Evolutionary conservation across 2,888 invertebrate species (phyloP), one percentile per base, ranked within the genome.

Genomic region (Perizoma affinitatum): DNA sequence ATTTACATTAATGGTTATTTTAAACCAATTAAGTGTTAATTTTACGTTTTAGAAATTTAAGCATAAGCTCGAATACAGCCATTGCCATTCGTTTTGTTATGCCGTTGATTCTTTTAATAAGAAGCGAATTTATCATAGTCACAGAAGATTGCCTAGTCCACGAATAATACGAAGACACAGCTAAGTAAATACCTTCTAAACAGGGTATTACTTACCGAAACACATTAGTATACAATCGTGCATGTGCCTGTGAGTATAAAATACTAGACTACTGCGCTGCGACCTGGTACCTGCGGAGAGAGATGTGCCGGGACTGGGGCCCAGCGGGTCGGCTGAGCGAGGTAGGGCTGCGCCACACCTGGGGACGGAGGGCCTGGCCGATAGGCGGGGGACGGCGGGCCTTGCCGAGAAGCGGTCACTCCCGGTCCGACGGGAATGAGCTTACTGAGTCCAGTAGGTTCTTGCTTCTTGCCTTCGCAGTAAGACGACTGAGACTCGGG

Each of bases 241-340:
- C 76, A 74, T 67, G 65, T 75, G 67, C 72, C 66, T 72, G 70
- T 79, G 73, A 67, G 60, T 65, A 71, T 72, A 73, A 74, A 67
- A 71, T 68, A 66, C 70, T 67, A 70, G 65, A 70, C 69, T 72
- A 75, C 74, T 73, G 76, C 62, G 66, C 60, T 71, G 73, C 66
- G 73, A 66, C 78, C 72, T 64, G 74, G 70, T 91, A 91, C 92
- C 91, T 92, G 91, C 65, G 91, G 91, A 73, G 92, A 91, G 72
- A 83, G 82, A 69, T 90, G 90, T 69, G 89, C 87, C 70, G 88
- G 86, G 65, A 92, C 92, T 44, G 92, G 91, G 67, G 89, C 90
- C 92, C 92, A 93, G 73, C 92, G 92, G 76, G 75, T 84, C 79
- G 79, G 84, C 70, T 81, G 87, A 78, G 78, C 86, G 59, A 85